Conservation (phyloP, 2,113 vertebrate genomes). For the Ellobius talpinus region DNA sequence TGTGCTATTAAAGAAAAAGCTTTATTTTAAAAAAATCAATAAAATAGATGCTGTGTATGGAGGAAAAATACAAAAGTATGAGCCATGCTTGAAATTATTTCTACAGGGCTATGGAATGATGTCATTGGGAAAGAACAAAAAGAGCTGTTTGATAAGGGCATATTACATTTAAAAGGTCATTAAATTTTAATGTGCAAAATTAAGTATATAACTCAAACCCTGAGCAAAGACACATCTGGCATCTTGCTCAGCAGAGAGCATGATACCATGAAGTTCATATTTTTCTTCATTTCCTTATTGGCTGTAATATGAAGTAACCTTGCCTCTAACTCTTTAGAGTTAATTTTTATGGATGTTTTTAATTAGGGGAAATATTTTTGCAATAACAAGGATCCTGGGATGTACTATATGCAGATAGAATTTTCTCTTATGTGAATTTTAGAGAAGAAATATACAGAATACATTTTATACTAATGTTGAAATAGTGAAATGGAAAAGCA, state of each 20-base stretch:
- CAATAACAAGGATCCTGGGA: constrained; percentile 41
- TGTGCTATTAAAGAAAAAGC: constrained; percentile 26
- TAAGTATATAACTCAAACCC: constrained; percentile 76
- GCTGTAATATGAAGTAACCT: constrained; percentile 65
- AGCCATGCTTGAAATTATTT: constrained; percentile 47
- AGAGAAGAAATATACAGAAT: constrained; percentile 21
- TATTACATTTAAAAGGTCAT: constrained; percentile 72
- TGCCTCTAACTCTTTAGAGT: constrained; percentile 70
- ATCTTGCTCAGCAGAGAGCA: constrained; percentile 56
- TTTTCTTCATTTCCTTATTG: constrained; percentile 72
- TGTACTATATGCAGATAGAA: constrained; percentile 18
- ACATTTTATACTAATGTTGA: not conserved
- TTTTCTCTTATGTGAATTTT: constrained; percentile 56
- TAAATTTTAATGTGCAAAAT: constrained; percentile 82
- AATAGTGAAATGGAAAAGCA: not conserved
- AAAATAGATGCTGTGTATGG: not conserved
- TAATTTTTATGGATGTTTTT: constrained; percentile 78
- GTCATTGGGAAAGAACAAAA: constrained; percentile 47
- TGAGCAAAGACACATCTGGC: constrained; percentile 66
- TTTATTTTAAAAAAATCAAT: constrained; percentile 25
- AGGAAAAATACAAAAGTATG: not conserved
- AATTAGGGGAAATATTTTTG: constrained; percentile 71
- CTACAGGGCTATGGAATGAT: constrained; percentile 42
- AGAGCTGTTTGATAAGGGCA: constrained; percentile 53
- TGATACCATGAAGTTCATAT: constrained; percentile 13